Evolutionary conservation across 2,797 vertebrate species (phyloP).

Genomic region (Acipenser transmontanus): DNA sequence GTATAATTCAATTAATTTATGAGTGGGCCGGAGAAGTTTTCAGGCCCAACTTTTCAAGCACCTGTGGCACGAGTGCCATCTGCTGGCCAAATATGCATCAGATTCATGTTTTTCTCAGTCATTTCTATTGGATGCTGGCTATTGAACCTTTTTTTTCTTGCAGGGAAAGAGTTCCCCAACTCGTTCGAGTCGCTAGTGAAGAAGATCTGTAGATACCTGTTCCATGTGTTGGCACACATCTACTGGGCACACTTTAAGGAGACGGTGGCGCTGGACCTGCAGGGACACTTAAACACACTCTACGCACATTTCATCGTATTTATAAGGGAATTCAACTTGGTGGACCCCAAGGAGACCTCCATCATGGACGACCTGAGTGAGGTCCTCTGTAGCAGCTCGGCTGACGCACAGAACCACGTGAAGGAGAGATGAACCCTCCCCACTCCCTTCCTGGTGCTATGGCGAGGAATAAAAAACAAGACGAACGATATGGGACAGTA

Average conservation of each 20-base stretch:
- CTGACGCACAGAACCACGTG: conserved; percentile 88
- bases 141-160: conserved; percentile 16
- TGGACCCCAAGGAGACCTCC: conserved; percentile 95
- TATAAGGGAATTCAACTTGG: conserved; percentile 93
- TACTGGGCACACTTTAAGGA: conserved; percentile 98
- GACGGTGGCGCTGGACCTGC: conserved; percentile 89
- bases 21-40: too few relatives aligned
- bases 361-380: conserved; percentile 98
- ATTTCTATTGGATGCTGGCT: background rate
- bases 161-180: conserved; percentile 94
- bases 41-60: too few relatives aligned
- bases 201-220: conserved; percentile 94
- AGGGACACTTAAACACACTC: conserved; percentile 96
- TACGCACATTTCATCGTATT: conserved; percentile 97
- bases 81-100: too few relatives aligned
- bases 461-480: conserved; percentile 40
- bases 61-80: too few relatives aligned
- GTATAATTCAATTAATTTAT: too few relatives aligned
- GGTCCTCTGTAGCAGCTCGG: conserved; percentile 79
- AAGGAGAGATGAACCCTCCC: conserved; percentile 93
- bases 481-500: conserved; percentile 26
- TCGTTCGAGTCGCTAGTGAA: conserved; percentile 94
- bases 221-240: conserved; percentile 96
- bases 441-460: conserved; percentile 33
- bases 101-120: background rate